phyloP scores from a whole-genome alignment of 1,140 invertebrate species.

The Littorina saxatilis region DNA sequence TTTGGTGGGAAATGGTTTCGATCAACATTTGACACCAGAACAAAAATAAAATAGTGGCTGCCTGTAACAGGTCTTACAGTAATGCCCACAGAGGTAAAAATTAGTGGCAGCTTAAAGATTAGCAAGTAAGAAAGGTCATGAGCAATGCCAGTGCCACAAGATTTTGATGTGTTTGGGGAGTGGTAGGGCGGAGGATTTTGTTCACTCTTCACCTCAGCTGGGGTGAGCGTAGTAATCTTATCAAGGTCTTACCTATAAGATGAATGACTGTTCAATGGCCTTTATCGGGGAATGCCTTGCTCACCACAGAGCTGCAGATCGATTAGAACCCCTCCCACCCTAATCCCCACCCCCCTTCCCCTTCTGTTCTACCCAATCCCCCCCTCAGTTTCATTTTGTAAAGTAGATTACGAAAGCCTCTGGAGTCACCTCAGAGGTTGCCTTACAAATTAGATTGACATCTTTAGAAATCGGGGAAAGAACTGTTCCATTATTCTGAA shows the following conservation, averaged over 20 bases:
- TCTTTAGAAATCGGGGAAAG: not conserved
- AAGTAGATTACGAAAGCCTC: not conserved
- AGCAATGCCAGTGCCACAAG: too few species aligned
- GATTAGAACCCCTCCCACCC: too few species aligned
- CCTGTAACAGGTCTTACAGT: not conserved
- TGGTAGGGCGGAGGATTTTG: not conserved
- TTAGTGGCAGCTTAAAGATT: too few species aligned
- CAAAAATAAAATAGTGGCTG: not conserved
- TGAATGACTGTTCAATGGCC: constrained; percentile 25
- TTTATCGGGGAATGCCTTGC: constrained; percentile 1
- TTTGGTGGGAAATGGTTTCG: too few species aligned
- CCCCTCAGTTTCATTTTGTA: not conserved
- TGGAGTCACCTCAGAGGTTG: not conserved
- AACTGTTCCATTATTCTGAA: not conserved
- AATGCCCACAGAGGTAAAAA: too few species aligned
- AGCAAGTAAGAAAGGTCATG: too few species aligned
- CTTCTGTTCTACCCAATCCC: too few species aligned
- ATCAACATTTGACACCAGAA: not conserved
- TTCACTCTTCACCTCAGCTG: not conserved
- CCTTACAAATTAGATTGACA: not conserved
- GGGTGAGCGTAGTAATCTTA: constrained; percentile 14
- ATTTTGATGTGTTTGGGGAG: not conserved
- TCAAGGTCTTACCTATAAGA: constrained; percentile 16
- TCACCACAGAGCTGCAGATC: not conserved
- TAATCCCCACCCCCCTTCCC: too few species aligned